Base-by-base conservation (phyloP, 1,140 invertebrate species). In the Lepidurus couesii region DNA sequence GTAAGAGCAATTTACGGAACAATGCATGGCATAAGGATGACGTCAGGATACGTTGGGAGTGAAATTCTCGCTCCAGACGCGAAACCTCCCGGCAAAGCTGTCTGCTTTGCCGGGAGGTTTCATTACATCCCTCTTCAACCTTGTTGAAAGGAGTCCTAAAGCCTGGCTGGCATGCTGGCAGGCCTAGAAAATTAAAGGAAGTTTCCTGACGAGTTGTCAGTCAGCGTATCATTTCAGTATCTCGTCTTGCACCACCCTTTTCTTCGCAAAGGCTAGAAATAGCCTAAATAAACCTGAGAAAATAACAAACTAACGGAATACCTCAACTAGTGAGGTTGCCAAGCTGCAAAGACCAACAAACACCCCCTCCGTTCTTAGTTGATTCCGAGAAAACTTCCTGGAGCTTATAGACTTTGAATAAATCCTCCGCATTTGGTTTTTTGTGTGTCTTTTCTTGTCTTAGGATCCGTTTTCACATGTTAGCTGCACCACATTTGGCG, bases 391-490 rank as follows among this genome's bases (percentile, higher is more conserved):
- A 9, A 13, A n/a, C 13, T 65, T 65, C 21, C 6, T 65, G 34
- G 34, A 34, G 34, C 34, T 34, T 7, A 13, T 65, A 65, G 53
- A 7, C 53, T 65, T 65, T 65, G 9, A 65, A 65, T n/a, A 65
- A 13, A 65, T 65, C 53, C 21, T 13, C 21, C 0, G 16, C 9
- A n/a, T 11, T 16, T 65, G 4, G 2, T n/a, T 65, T 65, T 1
- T 47, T 21, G 16, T 43, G n/a, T 44, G 24, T 1, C 7, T 13
- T 44, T 44, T n/a, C n/a, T 76, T 47, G 44, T 42, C 45, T 76
- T 45, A 76, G 75, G n/a, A 76, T 44, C 11, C 34, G 65, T 77
- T 77, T 77, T 34, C 11, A 16, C 53, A 53, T 65, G n/a, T 65
- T 77, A 10, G 26, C 76, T 24, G 24, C 76, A 7, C 24, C 76